Conservation (phyloP, 2,888 invertebrate species). For the Oasisia sp. region DNA sequence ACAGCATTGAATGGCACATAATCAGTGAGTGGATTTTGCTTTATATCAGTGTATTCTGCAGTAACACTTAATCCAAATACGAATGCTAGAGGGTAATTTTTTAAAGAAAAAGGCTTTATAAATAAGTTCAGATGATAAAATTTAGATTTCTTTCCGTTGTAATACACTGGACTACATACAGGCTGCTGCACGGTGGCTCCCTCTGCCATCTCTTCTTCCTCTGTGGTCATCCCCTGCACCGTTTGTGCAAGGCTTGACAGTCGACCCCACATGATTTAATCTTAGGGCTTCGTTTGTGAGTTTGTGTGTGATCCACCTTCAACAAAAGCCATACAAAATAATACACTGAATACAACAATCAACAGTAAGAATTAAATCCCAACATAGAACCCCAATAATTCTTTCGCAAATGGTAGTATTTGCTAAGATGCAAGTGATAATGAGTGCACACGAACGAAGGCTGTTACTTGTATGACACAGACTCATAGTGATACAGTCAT, state of each 20-base stretch:
- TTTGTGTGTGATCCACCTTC: not conserved
- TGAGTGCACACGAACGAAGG: not conserved
- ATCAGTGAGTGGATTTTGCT: too few species aligned
- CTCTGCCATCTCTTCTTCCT: slow-evolving; percentile 18
- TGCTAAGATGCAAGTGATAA: not conserved
- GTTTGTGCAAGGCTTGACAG: slow-evolving; percentile 25
- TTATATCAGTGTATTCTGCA: too few species aligned
- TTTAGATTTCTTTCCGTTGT: too few species aligned
- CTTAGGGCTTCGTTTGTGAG: not conserved
- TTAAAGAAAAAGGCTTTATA: too few species aligned
- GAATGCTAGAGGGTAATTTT: too few species aligned
- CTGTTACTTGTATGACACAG: not conserved
- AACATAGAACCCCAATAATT: not conserved
- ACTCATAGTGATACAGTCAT: not conserved
- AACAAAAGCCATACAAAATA: not conserved
- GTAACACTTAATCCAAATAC: too few species aligned
- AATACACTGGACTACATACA: not conserved
- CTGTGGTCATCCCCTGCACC: slow-evolving; percentile 22
- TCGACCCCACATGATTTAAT: slow-evolving; percentile 29
- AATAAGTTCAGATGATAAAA: too few species aligned
- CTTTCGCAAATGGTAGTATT: not conserved
- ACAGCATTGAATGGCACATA: too few species aligned
- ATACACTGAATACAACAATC: not conserved
- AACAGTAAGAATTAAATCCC: not conserved
- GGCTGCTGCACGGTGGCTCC: not conserved